Evolutionary conservation across 2,888 invertebrate species (phyloP), one percentile per base, ranked within the genome.

Genomic region (Conomelus anceps): DNA sequence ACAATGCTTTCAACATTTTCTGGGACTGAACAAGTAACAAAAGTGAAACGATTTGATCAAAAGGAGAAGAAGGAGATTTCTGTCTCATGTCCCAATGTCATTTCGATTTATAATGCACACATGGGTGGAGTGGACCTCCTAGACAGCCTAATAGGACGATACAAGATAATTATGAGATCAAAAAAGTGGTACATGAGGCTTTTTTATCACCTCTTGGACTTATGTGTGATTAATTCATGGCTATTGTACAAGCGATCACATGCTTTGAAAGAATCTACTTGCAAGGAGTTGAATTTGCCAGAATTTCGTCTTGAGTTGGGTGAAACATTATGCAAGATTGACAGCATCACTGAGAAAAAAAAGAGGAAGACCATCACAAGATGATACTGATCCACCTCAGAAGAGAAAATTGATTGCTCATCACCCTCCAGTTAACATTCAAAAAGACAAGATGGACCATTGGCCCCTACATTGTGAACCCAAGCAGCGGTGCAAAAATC

Each of bases 101-200:
- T 93, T 89, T 91, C 92, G 91, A 91, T 92, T 22, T 93, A 93
- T 90, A 93, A 93, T 92, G 91, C 91, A 90, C 92, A 93, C 89
- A 93, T 93, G 93, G 92, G 92, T 88, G 93, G 92, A 90, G 92
- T 92, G 63, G 93, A 93, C 87, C 92, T 92, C 85, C 91, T 92
- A 92, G 92, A 93, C 91, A 92, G 91, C 88, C 91, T 92, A 23
- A 91, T 92, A 91, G 92, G 91, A 23, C 89, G 91, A 22, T 91
- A 90, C 90, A 88, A 87, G 63, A 90, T 90, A 23, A 88, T 90
- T 13, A 88, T 90, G 20, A 92, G 92, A 90, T 92, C 92, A 90
- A 92, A 92, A 92, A 93, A 93, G 90, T 92, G 92, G 92, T 92
- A 92, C 87, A 89, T 93, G 90, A 92, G 92, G 91, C 91, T 93